Evolutionary conservation across 30 jellyfish, hydroid and myxozoan genomes (phyloP).

Genomic region (Turritopsis rubra): DNA sequence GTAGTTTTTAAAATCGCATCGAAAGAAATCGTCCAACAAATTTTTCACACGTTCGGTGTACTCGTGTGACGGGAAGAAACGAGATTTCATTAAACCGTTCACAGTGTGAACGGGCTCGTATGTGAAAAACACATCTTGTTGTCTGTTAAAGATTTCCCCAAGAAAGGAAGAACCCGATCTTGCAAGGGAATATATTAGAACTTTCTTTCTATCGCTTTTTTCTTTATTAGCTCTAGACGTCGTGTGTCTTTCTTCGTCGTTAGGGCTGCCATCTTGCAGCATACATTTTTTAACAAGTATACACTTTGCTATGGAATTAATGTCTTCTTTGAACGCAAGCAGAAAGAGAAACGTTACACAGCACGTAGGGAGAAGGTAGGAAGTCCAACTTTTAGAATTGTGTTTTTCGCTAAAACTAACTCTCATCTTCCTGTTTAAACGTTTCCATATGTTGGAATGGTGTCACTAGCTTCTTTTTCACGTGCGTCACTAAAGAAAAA

Average conservation of each 20-base stretch:
- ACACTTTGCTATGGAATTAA: background rate
- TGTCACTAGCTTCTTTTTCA: too few species aligned
- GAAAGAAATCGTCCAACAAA: slow-evolving; percentile 51
- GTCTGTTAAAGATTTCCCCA: slow-evolving; percentile 93
- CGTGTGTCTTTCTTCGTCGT: background rate
- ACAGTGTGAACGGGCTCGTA: slow-evolving; percentile 93
- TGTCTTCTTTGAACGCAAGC: background rate
- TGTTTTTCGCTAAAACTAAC: background rate
- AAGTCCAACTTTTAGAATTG: background rate
- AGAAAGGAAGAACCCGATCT: slow-evolving; percentile 97
- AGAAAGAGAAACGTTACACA: background rate
- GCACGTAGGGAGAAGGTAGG: background rate
- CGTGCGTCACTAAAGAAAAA: too few species aligned
- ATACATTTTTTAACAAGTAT: background rate
- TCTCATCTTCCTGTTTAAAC: background rate
- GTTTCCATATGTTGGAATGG: background rate
- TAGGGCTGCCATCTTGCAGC: background rate
- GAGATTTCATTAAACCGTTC: slow-evolving; percentile 55
- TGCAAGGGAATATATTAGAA: slow-evolving; percentile 74
- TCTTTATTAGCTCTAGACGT: background rate
- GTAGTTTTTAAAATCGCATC: slow-evolving; percentile 64
- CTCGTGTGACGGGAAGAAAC: slow-evolving; percentile 46
- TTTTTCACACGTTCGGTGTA: slow-evolving; percentile 47
- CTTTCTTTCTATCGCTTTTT: slow-evolving; percentile 23
- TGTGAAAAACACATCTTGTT: slow-evolving; percentile 61